Conservation (phyloP, 2,797 vertebrate genomes). For the Balearica regulorum region DNA sequence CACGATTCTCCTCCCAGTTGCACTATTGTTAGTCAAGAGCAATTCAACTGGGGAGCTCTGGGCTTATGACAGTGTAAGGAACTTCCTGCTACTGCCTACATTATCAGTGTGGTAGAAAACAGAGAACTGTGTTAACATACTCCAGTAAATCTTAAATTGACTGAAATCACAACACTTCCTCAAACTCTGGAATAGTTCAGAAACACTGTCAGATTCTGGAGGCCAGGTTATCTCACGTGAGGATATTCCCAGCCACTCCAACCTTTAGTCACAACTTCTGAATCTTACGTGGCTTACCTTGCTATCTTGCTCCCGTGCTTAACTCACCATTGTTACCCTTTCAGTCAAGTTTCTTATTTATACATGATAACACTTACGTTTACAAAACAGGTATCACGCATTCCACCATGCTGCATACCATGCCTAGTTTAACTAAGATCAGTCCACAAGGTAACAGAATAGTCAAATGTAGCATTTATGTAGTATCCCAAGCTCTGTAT, state of each 20-base stretch:
- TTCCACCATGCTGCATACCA: neutral
- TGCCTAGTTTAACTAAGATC: neutral
- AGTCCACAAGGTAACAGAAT: neutral
- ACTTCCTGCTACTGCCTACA: neutral
- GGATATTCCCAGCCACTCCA: neutral
- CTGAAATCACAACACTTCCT: neutral
- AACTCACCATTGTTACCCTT: neutral
- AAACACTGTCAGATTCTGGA: neutral
- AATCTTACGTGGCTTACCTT: neutral
- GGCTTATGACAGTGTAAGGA: neutral
- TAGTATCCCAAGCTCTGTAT: neutral
- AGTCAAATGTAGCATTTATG: neutral
- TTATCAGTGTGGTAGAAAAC: neutral
- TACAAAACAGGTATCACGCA: neutral
- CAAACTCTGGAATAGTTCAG: neutral
- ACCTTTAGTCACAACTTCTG: neutral
- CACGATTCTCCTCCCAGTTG: neutral
- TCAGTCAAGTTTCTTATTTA: neutral
- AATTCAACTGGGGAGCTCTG: neutral
- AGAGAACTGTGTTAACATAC: neutral
- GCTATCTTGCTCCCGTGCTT: neutral
- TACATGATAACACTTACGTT: neutral
- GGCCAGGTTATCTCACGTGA: neutral
- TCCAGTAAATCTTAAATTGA: neutral
- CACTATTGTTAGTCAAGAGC: neutral